phyloP scores from a whole-genome alignment of 2,888 invertebrate species.

The Atherix ibis region DNA sequence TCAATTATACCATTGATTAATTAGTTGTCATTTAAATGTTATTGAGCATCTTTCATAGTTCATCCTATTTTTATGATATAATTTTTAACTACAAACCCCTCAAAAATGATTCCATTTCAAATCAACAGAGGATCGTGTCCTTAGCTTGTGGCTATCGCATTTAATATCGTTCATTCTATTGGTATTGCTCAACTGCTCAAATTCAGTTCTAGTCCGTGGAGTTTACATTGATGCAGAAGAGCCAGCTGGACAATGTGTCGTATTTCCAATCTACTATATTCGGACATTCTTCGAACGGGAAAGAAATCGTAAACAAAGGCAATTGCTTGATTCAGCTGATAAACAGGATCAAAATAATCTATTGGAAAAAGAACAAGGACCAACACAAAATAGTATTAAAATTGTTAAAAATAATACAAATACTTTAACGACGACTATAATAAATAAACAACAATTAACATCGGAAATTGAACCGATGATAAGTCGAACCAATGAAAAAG shows the following conservation, averaged over 20 bases:
- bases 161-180: conserved; percentile 55
- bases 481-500: conserved; percentile 6
- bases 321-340: conserved; percentile 20
- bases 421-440: neutral
- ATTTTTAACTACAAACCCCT: neutral
- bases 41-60: too few relatives aligned
- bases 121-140: conserved; percentile 43
- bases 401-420: conserved; percentile 9
- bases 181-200: conserved; percentile 68
- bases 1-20: too few relatives aligned
- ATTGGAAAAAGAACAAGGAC: conserved; percentile 11
- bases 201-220: conserved; percentile 72
- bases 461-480: conserved; percentile 10
- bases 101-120: neutral
- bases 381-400: conserved; percentile 10
- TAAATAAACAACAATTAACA: too few relatives aligned
- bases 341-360: conserved; percentile 15
- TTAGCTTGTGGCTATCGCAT: conserved; percentile 72
- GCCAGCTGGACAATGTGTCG: conserved; percentile 64
- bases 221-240: conserved; percentile 81
- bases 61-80: too few relatives aligned
- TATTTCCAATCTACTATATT: conserved; percentile 71
- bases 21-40: too few relatives aligned
- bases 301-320: conserved; percentile 42
- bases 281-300: conserved; percentile 59